Conservation (phyloP, 2,888 invertebrate genomes). For the Platypus cylindrus region DNA sequence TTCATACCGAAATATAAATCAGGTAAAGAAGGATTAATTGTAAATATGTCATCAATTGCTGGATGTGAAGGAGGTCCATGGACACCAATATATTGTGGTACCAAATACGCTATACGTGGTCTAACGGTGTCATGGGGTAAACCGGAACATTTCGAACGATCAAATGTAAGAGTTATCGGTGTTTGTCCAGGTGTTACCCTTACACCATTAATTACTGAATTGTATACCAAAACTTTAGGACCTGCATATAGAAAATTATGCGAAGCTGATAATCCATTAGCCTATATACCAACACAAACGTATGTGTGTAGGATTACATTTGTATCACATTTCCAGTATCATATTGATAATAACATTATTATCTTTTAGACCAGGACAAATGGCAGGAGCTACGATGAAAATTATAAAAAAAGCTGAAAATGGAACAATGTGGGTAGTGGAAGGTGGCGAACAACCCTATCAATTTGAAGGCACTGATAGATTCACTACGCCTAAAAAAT, state of each 20-base stretch:
- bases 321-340: no score
- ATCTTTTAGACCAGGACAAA: constrained; percentile 19
- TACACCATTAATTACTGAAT: not conserved
- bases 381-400: constrained; percentile 23
- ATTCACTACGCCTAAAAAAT: no score
- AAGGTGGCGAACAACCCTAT: constrained; percentile 33
- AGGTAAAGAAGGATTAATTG: not conserved
- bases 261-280: no score
- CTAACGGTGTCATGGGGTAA: not conserved
- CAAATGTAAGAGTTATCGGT: constrained; percentile 20
- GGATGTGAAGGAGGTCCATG: not conserved
- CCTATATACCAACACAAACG: no score
- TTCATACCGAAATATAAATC: constrained; percentile 5
- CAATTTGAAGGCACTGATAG: constrained; percentile 18
- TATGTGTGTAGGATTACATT: no score
- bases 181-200: not conserved
- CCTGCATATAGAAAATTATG: constrained; percentile 4
- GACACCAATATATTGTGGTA: not conserved
- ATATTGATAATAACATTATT: no score
- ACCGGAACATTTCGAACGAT: constrained; percentile 24
- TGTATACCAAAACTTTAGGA: not conserved
- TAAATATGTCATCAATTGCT: not conserved
- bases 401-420: constrained; percentile 30
- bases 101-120: not conserved
- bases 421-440: constrained; percentile 38